Percentiles rank a stretch among this genome's conserved stretches.
Evolutionary conservation across 2,888 invertebrate species (phyloP).

Genomic region (Epirrita christyi): DNA sequence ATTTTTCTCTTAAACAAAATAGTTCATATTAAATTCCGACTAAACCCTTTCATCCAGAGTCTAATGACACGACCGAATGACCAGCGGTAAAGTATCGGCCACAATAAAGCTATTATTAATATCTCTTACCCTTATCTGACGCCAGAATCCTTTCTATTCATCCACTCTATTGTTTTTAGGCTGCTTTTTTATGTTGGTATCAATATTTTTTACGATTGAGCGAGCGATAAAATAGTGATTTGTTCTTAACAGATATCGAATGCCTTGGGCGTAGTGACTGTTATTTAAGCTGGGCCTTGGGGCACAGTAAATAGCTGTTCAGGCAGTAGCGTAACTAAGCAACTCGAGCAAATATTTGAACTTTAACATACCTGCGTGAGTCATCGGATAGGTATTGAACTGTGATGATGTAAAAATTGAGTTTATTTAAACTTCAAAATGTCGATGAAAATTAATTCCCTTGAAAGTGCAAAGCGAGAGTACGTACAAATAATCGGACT

Average conservation of each 20-base stretch:
- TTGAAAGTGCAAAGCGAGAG: too few relatives aligned
- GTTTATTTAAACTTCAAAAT: too few relatives aligned
- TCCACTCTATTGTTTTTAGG: slow-evolving; percentile 82
- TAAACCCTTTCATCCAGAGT: slow-evolving; percentile 27
- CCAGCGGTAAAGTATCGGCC: slow-evolving; percentile 54
- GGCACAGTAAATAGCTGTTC: slow-evolving; percentile 16
- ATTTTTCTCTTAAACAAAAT: neutral
- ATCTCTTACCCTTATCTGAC: slow-evolving; percentile 75
- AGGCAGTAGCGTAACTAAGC: slow-evolving; percentile 4
- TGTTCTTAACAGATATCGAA: slow-evolving; percentile 78
- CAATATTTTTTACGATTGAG: slow-evolving; percentile 82
- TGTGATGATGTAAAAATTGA: too few relatives aligned
- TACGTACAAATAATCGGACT: too few relatives aligned
- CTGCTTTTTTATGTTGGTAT: slow-evolving; percentile 81
- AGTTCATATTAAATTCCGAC: slow-evolving; percentile 14
- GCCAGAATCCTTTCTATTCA: slow-evolving; percentile 80
- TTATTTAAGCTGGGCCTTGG: slow-evolving; percentile 67
- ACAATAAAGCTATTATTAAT: slow-evolving; percentile 80
- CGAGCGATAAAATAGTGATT: slow-evolving; percentile 81
- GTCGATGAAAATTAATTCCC: too few relatives aligned
- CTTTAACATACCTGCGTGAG: too few relatives aligned
- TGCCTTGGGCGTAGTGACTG: slow-evolving; percentile 23
- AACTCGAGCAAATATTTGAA: neutral
- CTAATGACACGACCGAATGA: slow-evolving; percentile 64
- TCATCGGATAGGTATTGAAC: too few relatives aligned